Evolutionary conservation across 2,797 vertebrate genomes (phyloP), one percentile per base, ranked within the genome.

Genomic region (Ceryle rudis): DNA sequence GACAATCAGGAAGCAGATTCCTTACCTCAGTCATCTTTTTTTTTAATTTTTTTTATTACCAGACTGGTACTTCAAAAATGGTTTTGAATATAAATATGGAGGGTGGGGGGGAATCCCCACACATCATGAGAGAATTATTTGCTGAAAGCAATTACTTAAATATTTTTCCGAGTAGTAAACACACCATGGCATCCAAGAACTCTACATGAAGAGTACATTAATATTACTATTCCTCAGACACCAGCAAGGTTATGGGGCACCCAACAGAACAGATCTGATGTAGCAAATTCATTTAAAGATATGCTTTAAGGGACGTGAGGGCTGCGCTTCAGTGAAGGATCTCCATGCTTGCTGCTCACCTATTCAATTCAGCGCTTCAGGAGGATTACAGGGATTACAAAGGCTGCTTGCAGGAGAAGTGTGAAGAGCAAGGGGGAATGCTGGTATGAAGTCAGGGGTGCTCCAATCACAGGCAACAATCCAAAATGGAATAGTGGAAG

Each of bases 161-260:
- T 81, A 86, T 88, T 91, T 91, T 91, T 62, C 78, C 82, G 46
- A 78, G 54, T 25, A 39, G 46, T 66, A 90, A 97, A 79, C 82
- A 72, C 2, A 1, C 39, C 62, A 46, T 1, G 3, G 58, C 25
- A 79, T n/a, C 73, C 72, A 90, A 93, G 73, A 81, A 8, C 25
- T 42, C 65, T 39, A 20, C 44, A 33, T 5, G 42, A 81, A 92
- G 29, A 37, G n/a, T n/a, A 61, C 78, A 58, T 65, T 7, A 54
- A 21, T 17, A 57, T 25, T 33, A 23, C 33, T 46, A 10, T n/a
- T 80, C n/a, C 44, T 94, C 39, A 42, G 37, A 28, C 1, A 8
- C 82, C 77, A 87, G 9, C 0, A 10, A 92, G 83, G 92, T 81
- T 44, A 81, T 5, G 20, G 49, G 82, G 60, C 77, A 89, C 37